These are phyloP conservation scores for Acanthosepion esculentum DNA, from an alignment of 2,888 invertebrate species.

Conservation along the genomic window DNA sequence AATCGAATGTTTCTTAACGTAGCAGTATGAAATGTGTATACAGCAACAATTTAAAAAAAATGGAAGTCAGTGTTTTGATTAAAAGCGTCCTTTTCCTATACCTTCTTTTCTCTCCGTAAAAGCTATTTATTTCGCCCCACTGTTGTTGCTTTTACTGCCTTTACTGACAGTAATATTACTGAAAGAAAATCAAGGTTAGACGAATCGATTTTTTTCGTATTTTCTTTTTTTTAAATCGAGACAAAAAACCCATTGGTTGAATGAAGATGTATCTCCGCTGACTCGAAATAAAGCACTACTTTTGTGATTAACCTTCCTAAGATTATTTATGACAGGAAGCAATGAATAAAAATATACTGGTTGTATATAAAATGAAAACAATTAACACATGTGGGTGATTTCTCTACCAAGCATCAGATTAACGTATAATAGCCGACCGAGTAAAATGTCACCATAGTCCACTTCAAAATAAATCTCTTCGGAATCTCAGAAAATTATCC, in stretches of 20 bases:
- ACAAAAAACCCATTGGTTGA: not conserved
- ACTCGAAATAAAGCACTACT: not conserved
- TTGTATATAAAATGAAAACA: not conserved
- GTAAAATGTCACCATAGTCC: too few relatives aligned
- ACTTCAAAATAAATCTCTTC: too few relatives aligned
- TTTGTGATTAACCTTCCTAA: not conserved
- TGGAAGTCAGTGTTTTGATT: not conserved
- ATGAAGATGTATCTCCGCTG: not conserved
- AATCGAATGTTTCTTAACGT: not conserved
- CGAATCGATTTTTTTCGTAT: constrained; percentile 10
- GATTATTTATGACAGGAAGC: not conserved
- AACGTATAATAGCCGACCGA: too few relatives aligned
- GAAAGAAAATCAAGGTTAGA: not conserved
- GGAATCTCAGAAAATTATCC: too few relatives aligned
- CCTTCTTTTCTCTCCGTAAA: not conserved
- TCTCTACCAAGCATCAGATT: too few relatives aligned
- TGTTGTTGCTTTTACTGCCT: not conserved
- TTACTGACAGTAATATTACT: not conserved
- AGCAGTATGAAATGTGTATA: not conserved
- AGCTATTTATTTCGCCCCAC: not conserved
- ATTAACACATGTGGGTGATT: too few relatives aligned
- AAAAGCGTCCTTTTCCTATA: too few relatives aligned
- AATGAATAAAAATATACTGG: not conserved
- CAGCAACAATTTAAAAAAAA: not conserved
- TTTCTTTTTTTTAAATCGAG: not conserved